A percentile compares a stretch with the other conserved stretches of the same genome.
phyloP scores from a whole-genome alignment of 2,113 vertebrate species.

The Salvelinus fontinalis region DNA sequence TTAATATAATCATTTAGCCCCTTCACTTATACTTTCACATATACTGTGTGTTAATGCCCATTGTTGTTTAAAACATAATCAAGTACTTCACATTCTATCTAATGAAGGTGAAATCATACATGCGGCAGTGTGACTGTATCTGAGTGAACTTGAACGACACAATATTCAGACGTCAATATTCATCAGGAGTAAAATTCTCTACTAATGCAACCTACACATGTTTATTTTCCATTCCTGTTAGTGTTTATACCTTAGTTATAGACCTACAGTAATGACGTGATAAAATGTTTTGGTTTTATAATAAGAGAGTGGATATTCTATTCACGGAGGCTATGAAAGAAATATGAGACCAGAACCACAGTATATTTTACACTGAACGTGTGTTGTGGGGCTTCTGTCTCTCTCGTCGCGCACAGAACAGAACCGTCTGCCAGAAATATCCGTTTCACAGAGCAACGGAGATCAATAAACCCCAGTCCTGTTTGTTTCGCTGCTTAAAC shows the following conservation, averaged over 20 bases:
- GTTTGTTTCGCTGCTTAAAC: not conserved
- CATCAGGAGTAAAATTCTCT: not conserved
- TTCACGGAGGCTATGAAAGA: not conserved
- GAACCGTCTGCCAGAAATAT: not conserved
- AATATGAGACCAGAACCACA: not conserved
- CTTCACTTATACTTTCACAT: too few relatives aligned
- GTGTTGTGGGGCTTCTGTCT: not conserved
- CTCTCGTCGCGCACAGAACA: not conserved
- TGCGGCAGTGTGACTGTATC: not conserved
- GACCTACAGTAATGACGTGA: too few relatives aligned
- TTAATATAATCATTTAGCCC: not conserved
- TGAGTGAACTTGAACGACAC: not conserved
- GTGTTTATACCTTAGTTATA: not conserved
- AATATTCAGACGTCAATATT: not conserved
- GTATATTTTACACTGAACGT: not conserved
- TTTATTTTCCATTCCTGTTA: not conserved
- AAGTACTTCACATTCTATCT: slow-evolving; percentile 31
- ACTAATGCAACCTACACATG: not conserved
- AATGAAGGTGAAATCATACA: slow-evolving; percentile 57
- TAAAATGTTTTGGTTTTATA: too few relatives aligned
- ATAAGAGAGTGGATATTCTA: too few relatives aligned
- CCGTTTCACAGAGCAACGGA: not conserved
- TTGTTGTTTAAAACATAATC: slow-evolving; percentile 3
- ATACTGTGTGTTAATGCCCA: not conserved
- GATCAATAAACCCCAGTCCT: not conserved